These are phyloP conservation scores for Syrmaticus mikado DNA, from an alignment of 2,113 vertebrate genomes.

Conservation along the genomic window DNA sequence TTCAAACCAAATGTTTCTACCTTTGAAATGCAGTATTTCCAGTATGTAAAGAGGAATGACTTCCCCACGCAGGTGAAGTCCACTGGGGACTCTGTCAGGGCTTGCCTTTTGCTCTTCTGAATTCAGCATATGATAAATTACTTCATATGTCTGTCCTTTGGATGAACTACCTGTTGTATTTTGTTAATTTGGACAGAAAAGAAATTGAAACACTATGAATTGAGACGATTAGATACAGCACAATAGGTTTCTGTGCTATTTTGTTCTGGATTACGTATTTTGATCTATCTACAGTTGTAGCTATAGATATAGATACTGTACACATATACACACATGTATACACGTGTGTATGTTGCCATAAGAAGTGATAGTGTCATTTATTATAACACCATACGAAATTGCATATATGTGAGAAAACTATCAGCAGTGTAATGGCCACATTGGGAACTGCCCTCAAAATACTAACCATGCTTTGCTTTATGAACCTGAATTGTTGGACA, in stretches of 20 bases:
- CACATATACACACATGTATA: background rate
- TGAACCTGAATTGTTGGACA: no score
- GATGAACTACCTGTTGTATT: background rate
- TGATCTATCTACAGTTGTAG: background rate
- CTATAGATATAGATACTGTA: background rate
- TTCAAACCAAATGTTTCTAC: background rate
- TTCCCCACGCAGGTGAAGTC: no score
- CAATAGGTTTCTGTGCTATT: background rate
- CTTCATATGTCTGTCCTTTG: background rate
- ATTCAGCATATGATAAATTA: background rate
- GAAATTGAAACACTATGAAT: background rate
- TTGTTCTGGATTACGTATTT: background rate
- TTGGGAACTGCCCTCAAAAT: background rate
- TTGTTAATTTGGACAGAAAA: background rate
- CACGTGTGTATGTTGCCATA: background rate
- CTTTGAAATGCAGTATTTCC: background rate
- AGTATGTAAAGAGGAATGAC: background rate
- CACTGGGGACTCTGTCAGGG: background rate
- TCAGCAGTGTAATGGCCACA: background rate
- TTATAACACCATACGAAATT: background rate
- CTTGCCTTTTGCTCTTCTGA: background rate
- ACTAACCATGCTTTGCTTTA: background rate
- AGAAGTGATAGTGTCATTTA: background rate
- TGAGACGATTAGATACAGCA: background rate
- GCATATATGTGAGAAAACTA: background rate